Evolutionary conservation across 2,113 vertebrate species (phyloP).

Genomic region (Turdus rufiventris): DNA sequence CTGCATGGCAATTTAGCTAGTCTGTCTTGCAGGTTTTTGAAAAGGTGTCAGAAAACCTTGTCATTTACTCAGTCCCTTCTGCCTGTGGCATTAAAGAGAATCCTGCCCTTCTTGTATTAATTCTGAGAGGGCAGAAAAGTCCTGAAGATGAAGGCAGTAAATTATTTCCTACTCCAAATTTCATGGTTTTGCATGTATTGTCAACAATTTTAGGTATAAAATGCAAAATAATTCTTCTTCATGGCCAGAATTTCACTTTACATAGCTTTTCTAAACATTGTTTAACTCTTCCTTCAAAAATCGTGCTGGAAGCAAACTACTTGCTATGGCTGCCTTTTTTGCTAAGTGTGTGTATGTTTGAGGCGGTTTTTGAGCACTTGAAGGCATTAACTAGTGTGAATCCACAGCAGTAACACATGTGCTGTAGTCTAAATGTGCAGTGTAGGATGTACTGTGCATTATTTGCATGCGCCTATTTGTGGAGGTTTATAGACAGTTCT

Average conservation of each 20-base stretch:
- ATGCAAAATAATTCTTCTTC: background rate
- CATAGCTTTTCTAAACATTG: background rate
- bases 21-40: background rate
- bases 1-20: background rate
- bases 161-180: background rate
- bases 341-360: background rate
- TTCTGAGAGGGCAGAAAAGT: background rate
- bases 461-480: background rate
- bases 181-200: background rate
- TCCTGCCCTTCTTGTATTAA: background rate
- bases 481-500: background rate
- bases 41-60: background rate
- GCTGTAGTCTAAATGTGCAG: background rate
- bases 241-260: background rate
- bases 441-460: accelerated
- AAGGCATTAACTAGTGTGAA: background rate
- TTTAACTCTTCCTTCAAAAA: background rate
- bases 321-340: background rate
- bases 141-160: background rate
- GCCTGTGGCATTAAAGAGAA: background rate
- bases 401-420: background rate
- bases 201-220: background rate
- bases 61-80: background rate
- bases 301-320: background rate
- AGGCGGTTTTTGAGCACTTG: background rate